phyloP scores from a whole-genome alignment of 1,140 invertebrate species.

The Anthonomus grandis region DNA sequence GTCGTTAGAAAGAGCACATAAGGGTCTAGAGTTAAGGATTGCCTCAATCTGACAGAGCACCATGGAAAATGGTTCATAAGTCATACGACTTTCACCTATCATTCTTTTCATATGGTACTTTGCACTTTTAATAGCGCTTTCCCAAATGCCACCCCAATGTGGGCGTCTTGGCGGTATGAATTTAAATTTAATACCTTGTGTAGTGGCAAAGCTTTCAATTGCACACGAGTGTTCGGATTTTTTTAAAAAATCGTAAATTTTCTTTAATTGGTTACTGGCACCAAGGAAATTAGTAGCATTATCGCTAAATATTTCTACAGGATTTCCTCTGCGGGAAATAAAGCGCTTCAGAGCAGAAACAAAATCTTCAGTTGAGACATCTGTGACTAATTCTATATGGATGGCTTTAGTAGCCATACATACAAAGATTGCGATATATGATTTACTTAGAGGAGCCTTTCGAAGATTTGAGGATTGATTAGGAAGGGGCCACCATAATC shows the following conservation, averaged over 20 bases:
- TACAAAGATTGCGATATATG: slow-evolving; percentile 46
- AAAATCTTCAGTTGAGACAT: slow-evolving; percentile 45
- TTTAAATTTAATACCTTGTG: slow-evolving; percentile 23
- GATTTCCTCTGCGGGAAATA: slow-evolving; percentile 43
- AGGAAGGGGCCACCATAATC: slow-evolving; percentile 27
- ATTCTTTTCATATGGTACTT: slow-evolving; percentile 41
- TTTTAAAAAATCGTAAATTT: slow-evolving; percentile 12
- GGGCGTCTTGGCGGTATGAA: slow-evolving; percentile 37
- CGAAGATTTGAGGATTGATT: slow-evolving; percentile 8
- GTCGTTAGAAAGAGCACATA: slow-evolving; percentile 35
- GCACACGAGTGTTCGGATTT: background rate
- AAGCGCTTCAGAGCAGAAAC: slow-evolving; percentile 46
- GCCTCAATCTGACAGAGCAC: slow-evolving; percentile 34
- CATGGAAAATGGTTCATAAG: slow-evolving; percentile 38
- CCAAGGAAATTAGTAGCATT: slow-evolving; percentile 23
- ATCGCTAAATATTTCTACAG: slow-evolving; percentile 16
- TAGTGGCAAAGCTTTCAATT: background rate
- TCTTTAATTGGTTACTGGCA: slow-evolving; percentile 13
- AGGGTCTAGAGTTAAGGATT: slow-evolving; percentile 43
- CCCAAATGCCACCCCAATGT: slow-evolving; percentile 38
- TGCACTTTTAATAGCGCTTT: slow-evolving; percentile 35
- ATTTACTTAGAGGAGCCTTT: slow-evolving; percentile 35
- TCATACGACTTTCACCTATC: slow-evolving; percentile 36
- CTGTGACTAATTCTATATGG: slow-evolving; percentile 48
- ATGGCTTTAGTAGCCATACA: slow-evolving; percentile 47